These are phyloP conservation scores for Digitonthophagus gazella DNA, from an alignment of 2,888 invertebrate genomes.

Conservation along the genomic window DNA sequence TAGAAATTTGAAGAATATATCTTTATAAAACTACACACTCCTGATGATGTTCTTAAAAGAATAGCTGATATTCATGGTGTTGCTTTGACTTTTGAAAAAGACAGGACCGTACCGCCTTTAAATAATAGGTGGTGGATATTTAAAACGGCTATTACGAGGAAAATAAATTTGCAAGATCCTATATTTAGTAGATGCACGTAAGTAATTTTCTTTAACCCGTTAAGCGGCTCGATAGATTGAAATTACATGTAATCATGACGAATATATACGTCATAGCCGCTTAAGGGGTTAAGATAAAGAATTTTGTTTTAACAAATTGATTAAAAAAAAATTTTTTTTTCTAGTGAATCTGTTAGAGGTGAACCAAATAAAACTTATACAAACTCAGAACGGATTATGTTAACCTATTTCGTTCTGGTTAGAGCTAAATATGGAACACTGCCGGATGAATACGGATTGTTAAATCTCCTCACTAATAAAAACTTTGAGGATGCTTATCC, in stretches of 20 bases:
- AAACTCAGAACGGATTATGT: slow-evolving; percentile 43
- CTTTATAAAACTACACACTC: slow-evolving; percentile 46
- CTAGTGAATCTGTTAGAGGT: slow-evolving; percentile 31
- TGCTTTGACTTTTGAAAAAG: slow-evolving; percentile 35
- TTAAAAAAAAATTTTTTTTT: slow-evolving; percentile 19
- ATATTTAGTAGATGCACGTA: slow-evolving; percentile 39
- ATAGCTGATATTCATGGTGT: slow-evolving; percentile 38
- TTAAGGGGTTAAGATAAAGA: too few species aligned
- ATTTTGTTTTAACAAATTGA: too few species aligned
- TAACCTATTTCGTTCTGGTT: slow-evolving; percentile 41
- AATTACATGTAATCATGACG: too few species aligned
- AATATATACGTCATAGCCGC: too few species aligned
- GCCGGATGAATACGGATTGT: slow-evolving; percentile 39
- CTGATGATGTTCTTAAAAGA: slow-evolving; percentile 35
- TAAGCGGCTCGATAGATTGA: background rate
- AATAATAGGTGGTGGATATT: background rate
- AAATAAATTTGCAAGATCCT: slow-evolving; percentile 30
- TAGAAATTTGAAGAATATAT: slow-evolving; percentile 37
- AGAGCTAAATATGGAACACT: slow-evolving; percentile 39
- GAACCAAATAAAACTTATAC: slow-evolving; percentile 36
- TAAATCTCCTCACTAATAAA: slow-evolving; percentile 37
- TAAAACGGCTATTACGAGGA: slow-evolving; percentile 35
- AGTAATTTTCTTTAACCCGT: slow-evolving; percentile 22
- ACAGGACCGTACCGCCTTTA: slow-evolving; percentile 20
- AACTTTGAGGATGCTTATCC: slow-evolving; percentile 44